phyloP scores from a whole-genome alignment of 2,113 vertebrate species.

The Onychostruthus taczanowskii region DNA sequence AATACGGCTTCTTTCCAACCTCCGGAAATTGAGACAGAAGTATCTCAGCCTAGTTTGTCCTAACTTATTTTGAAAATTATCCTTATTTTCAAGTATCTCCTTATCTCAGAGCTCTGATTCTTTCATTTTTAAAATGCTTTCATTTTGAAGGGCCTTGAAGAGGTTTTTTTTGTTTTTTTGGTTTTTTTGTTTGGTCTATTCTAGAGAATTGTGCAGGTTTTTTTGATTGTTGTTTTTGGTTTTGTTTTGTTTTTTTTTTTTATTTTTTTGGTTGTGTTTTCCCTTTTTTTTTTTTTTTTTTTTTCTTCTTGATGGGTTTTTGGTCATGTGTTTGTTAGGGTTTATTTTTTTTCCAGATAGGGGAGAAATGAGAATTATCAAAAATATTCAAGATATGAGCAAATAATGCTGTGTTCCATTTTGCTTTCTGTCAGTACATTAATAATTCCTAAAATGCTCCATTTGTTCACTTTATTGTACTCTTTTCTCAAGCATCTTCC shows the following conservation, averaged over 20 bases:
- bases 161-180: background rate
- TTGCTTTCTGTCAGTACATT: background rate
- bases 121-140: background rate
- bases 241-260: background rate
- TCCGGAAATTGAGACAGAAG: background rate
- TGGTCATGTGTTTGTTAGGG: fast-evolving
- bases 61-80: background rate
- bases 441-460: background rate
- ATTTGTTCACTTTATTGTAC: background rate
- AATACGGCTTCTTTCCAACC: background rate
- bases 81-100: background rate
- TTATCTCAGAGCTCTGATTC: background rate
- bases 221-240: background rate
- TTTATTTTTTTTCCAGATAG: background rate
- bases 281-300: too few species aligned
- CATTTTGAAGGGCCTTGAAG: fast-evolving
- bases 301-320: background rate
- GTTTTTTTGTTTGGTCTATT: background rate
- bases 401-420: background rate
- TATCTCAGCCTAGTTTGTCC: background rate
- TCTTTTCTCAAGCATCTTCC: background rate
- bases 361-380: background rate
- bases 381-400: background rate
- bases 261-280: too few species aligned
- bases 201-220: background rate